Evolutionary conservation across 2,113 vertebrate genomes (phyloP).

Genomic region (Onychostoma macrolepis): DNA sequence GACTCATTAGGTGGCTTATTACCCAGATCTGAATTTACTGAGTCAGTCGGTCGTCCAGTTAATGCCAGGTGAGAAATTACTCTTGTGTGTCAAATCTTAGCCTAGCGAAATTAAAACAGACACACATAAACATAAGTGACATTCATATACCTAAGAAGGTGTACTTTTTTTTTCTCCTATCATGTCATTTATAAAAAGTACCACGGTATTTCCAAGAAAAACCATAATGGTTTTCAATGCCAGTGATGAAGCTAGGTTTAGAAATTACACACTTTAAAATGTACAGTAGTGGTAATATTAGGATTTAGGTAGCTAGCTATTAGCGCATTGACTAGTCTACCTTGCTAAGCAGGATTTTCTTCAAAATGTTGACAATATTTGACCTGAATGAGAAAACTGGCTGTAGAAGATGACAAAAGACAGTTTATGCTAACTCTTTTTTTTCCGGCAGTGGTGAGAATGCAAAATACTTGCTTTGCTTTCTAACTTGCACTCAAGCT

Average conservation of each 20-base stretch:
- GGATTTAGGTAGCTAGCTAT: too few relatives aligned
- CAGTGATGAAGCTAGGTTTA: neutral
- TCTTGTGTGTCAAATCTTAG: constrained; percentile 31
- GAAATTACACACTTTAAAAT: too few relatives aligned
- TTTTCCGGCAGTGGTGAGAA: too few relatives aligned
- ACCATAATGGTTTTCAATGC: neutral
- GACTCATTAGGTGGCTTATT: constrained; percentile 47
- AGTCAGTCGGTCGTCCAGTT: constrained; percentile 35
- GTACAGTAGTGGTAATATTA: too few relatives aligned
- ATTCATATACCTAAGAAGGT: neutral
- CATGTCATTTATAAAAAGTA: neutral
- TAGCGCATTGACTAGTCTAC: too few relatives aligned
- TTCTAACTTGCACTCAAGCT: too few relatives aligned
- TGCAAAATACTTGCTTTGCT: too few relatives aligned
- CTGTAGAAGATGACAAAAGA: too few relatives aligned
- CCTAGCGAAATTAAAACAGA: constrained; percentile 4
- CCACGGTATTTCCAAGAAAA: neutral
- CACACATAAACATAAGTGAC: neutral
- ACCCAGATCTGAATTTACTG: constrained; percentile 47
- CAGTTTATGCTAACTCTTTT: too few relatives aligned
- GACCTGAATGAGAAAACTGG: too few relatives aligned
- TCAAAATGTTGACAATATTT: too few relatives aligned
- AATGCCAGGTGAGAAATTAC: constrained; percentile 53
- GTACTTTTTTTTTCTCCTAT: neutral
- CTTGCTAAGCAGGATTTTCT: too few relatives aligned